These are phyloP conservation scores for Cryptus viduatorius DNA, from an alignment of 2,888 invertebrate genomes.

Conservation along the genomic window DNA sequence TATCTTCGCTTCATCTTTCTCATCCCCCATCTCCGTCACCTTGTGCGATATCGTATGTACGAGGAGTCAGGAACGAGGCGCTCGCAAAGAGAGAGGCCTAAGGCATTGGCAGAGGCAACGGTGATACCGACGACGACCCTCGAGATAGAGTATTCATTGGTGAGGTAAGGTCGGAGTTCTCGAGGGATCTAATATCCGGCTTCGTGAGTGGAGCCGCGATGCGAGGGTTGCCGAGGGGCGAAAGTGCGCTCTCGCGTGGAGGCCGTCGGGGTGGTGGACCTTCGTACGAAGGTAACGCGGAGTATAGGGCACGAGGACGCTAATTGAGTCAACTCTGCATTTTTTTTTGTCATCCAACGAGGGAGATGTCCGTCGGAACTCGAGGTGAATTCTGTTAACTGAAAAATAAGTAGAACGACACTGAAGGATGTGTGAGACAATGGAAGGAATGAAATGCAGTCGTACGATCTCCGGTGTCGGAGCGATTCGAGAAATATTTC, in stretches of 20 bases:
- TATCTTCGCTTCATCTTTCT: conserved; percentile 27
- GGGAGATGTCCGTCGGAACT: not conserved
- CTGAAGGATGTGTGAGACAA: not conserved
- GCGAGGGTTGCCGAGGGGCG: conserved; percentile 30
- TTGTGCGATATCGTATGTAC: conserved; percentile 7
- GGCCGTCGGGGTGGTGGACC: conserved; percentile 18
- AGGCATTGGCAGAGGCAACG: conserved; percentile 18
- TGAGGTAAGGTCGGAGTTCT: conserved; percentile 70
- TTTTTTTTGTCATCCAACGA: conserved; percentile 48
- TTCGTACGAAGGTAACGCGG: conserved; percentile 24
- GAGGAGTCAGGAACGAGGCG: conserved; percentile 26
- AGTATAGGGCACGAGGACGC: conserved; percentile 60
- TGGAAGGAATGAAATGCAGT: not conserved
- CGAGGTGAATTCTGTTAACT: not conserved
- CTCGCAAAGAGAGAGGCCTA: conserved; percentile 6
- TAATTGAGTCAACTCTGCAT: conserved; percentile 73
- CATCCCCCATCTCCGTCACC: conserved; percentile 15
- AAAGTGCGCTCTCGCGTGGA: conserved; percentile 52
- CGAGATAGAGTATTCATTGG: conserved; percentile 71
- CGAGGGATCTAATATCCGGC: conserved; percentile 77
- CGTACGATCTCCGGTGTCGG: no score
- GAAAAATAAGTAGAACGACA: not conserved
- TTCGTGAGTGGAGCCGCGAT: conserved; percentile 64
- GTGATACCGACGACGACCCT: conserved; percentile 53
- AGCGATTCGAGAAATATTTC: no score